Percentiles rank a stretch among this genome's conserved stretches.
phyloP scores from a whole-genome alignment of 1,140 invertebrate genomes.

The Ceratina japonica region DNA sequence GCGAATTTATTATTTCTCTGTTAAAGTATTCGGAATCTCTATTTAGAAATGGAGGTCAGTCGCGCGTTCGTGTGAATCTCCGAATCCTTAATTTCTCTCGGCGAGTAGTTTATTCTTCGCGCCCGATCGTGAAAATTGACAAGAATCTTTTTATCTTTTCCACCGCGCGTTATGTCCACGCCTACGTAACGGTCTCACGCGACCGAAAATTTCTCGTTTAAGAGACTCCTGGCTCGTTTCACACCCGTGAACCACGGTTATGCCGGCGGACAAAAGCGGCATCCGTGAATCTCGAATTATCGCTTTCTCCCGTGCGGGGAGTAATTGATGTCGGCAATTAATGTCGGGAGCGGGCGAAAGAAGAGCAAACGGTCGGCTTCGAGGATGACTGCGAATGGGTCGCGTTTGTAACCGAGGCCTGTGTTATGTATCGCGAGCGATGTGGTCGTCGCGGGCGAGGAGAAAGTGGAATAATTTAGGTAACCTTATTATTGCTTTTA shows the following conservation, averaged over 20 bases:
- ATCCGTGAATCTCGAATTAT: constrained; percentile 17
- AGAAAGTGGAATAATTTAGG: constrained; percentile 66
- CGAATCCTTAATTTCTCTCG: background rate
- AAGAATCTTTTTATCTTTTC: background rate
- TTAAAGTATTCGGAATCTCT: background rate
- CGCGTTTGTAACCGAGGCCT: constrained; percentile 5
- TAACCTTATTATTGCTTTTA: constrained; percentile 65
- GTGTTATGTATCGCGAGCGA: constrained; percentile 11
- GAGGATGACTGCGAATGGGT: background rate
- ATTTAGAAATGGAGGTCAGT: constrained; percentile 19
- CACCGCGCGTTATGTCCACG: background rate
- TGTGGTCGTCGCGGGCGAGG: constrained; percentile 10
- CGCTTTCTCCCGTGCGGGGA: constrained; percentile 6
- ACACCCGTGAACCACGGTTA: constrained; percentile 2
- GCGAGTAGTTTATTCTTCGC: constrained; percentile 1
- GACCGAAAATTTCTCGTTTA: background rate
- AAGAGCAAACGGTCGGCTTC: background rate
- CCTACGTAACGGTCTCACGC: background rate
- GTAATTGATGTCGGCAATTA: constrained; percentile 23
- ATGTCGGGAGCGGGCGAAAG: constrained; percentile 16
- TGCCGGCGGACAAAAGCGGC: background rate
- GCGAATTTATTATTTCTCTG: constrained; percentile 18
- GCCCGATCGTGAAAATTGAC: constrained; percentile 10
- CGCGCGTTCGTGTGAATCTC: background rate
- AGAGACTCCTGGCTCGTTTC: background rate